These are phyloP conservation scores for Bicyclus anynana DNA, from an alignment of 1,140 invertebrate genomes.

Conservation along the genomic window DNA sequence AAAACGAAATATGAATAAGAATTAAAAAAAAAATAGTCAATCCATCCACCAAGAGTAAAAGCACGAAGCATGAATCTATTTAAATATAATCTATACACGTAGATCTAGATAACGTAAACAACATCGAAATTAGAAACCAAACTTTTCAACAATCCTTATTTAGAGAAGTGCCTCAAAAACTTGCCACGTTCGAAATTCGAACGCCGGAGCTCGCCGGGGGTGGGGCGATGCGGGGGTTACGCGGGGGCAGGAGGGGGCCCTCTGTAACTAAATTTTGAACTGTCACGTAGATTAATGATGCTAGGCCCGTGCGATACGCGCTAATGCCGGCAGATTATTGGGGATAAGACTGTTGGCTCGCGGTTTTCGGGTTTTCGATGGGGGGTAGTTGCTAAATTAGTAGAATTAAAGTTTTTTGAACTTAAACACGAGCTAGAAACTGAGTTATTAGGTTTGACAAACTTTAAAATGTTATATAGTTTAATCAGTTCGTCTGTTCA, in stretches of 20 bases:
- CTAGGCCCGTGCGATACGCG: conserved; percentile 71
- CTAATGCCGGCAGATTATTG: conserved; percentile 60
- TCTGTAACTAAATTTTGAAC: conserved; percentile 77
- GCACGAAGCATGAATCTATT: too few relatives aligned
- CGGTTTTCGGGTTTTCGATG: neutral
- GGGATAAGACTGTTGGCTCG: conserved; percentile 48
- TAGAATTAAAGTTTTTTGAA: conserved; percentile 1
- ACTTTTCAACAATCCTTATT: conserved; percentile 31
- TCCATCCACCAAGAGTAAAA: too few relatives aligned
- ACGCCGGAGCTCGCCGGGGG: neutral
- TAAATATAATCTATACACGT: too few relatives aligned
- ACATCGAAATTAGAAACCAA: conserved; percentile 16
- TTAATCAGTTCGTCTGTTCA: too few relatives aligned
- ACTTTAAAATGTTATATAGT: too few relatives aligned
- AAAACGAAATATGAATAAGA: too few relatives aligned
- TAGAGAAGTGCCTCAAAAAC: conserved; percentile 38
- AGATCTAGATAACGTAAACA: conserved; percentile 15
- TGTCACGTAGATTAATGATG: conserved; percentile 77
- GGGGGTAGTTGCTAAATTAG: neutral
- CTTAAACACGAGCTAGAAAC: too few relatives aligned
- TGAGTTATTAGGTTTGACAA: too few relatives aligned
- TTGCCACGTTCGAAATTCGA: conserved; percentile 37
- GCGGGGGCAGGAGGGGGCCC: conserved; percentile 40
- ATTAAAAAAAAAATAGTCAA: too few relatives aligned
- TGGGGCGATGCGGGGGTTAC: conserved; percentile 16